Base-by-base conservation (phyloP, 2,797 vertebrate genomes). In the Darevskia mixta region DNA sequence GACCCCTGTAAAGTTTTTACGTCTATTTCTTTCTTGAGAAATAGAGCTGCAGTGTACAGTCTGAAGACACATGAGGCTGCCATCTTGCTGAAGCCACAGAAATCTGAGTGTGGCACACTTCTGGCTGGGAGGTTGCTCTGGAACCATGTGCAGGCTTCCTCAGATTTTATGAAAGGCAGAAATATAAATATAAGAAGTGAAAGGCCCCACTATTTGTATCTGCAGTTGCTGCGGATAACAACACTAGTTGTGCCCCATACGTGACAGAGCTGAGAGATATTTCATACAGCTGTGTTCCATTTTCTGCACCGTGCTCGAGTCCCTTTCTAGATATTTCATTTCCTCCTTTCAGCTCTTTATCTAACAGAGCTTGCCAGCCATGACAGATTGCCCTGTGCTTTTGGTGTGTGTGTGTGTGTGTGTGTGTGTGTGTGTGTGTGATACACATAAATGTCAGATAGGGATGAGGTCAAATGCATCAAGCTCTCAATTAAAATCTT, bases 11-110 rank as follows among this genome's bases (percentile, higher is more conserved):
- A 82, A 84, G 91, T 0, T 81, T 81, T 87, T 86, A 83, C 79
- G 87, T 90, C 92, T 91, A 88, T 94, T 85, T 86, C 77, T 0
- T 79, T 8, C n/a, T 43, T 49, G 32, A 38, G 27, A 17, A 32
- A 7, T 15, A 49, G 49, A 49, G 49, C 49, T 49, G 49, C 45
- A 49, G 45, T 2, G 45, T 49, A 49, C 49, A 49, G 11, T 49
- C 49, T 13, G 49, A 49, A 49, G 49, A 49, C 49, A 49, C 49
- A 13, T 49, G 49, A 49, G 49, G 3, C 15, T 49, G 49, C 49
- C 49, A 49, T 49, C 49, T 49, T 49, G 49, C 11, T 49, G 49
- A 49, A 49, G 49, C 49, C 49, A 49, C 49, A 49, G 49, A 49
- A 49, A 49, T 49, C 49, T 13, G 49, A 13, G 3, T 49, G 49